Conservation (phyloP, 2,797 vertebrate genomes). For the Channallabes apus region DNA sequence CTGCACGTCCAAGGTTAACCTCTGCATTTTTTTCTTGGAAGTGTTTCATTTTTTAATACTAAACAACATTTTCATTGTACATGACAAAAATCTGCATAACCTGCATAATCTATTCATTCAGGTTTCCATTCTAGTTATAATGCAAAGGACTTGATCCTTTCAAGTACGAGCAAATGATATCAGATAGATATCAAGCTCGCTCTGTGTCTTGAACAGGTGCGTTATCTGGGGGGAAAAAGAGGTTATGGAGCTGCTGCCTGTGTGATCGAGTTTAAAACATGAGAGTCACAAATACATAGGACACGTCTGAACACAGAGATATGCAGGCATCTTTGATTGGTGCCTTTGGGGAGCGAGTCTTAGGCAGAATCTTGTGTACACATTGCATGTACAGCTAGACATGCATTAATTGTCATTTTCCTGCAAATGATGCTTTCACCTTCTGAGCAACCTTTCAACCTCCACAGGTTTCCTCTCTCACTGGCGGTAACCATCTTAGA, state of each 20-base stretch:
- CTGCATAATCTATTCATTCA: constrained; percentile 40
- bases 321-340: constrained; percentile 42
- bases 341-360: constrained; percentile 36
- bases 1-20: not conserved
- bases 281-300: constrained; percentile 52
- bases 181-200: not conserved
- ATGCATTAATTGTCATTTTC: constrained; percentile 45
- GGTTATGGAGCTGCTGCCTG: constrained; percentile 18
- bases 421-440: constrained; percentile 44
- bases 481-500: constrained; percentile 6
- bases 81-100: constrained; percentile 54
- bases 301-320: constrained; percentile 50
- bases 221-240: constrained; percentile 18
- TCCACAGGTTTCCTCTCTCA: not conserved
- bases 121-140: constrained; percentile 49
- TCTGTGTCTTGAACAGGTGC: constrained; percentile 30
- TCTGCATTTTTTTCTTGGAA: not conserved
- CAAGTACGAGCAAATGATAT: not conserved
- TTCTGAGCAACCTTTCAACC: constrained; percentile 27
- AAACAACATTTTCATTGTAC: constrained; percentile 47
- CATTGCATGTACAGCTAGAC: constrained; percentile 38
- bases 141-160: constrained; percentile 53
- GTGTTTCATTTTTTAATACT: constrained; percentile 44
- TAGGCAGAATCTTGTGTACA: constrained; percentile 41
- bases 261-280: constrained; percentile 33